Evolutionary conservation across 2,888 invertebrate species (phyloP).

Genomic region (Drosophila nr. fundita): DNA sequence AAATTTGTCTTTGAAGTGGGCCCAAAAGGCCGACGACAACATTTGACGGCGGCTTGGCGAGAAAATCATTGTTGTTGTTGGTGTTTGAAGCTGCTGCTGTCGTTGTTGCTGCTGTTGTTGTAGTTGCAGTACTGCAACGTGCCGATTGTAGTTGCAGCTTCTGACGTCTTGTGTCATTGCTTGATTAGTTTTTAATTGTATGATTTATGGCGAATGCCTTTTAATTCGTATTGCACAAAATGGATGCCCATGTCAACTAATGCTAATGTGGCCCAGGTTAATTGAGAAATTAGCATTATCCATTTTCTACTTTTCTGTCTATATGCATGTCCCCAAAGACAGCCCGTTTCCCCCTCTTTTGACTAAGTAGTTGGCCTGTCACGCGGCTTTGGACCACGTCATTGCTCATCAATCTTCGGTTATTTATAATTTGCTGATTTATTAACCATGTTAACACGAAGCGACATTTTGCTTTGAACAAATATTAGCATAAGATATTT

Average conservation of each 20-base stretch:
- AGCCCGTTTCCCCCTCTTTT: background rate
- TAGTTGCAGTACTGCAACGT: slow-evolving; percentile 50
- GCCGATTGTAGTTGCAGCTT: slow-evolving; percentile 60
- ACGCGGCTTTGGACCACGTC: slow-evolving; percentile 38
- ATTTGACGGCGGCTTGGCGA: slow-evolving; percentile 43
- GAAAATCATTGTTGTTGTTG: slow-evolving; percentile 55
- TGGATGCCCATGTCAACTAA: slow-evolving; percentile 59
- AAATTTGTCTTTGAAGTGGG: slow-evolving; percentile 78
- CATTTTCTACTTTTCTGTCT: slow-evolving; percentile 42
- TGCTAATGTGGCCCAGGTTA: slow-evolving; percentile 64
- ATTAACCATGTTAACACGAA: slow-evolving; percentile 69
- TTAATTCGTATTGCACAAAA: slow-evolving; percentile 66
- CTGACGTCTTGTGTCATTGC: slow-evolving; percentile 75
- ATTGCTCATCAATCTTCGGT: slow-evolving; percentile 71
- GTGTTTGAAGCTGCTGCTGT: slow-evolving; percentile 19
- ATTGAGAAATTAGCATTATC: slow-evolving; percentile 73
- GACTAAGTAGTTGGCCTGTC: slow-evolving; percentile 42
- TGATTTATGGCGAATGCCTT: slow-evolving; percentile 67
- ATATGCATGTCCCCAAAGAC: slow-evolving; percentile 9
- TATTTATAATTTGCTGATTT: slow-evolving; percentile 75
- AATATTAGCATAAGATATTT: slow-evolving; percentile 75
- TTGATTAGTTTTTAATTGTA: slow-evolving; percentile 80
- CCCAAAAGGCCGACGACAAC: slow-evolving; percentile 66
- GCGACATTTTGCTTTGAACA: slow-evolving; percentile 76
- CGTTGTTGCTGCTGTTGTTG: slow-evolving; percentile 21